phyloP scores from a whole-genome alignment of 2,888 invertebrate species.

The Mesoligia furuncula region DNA sequence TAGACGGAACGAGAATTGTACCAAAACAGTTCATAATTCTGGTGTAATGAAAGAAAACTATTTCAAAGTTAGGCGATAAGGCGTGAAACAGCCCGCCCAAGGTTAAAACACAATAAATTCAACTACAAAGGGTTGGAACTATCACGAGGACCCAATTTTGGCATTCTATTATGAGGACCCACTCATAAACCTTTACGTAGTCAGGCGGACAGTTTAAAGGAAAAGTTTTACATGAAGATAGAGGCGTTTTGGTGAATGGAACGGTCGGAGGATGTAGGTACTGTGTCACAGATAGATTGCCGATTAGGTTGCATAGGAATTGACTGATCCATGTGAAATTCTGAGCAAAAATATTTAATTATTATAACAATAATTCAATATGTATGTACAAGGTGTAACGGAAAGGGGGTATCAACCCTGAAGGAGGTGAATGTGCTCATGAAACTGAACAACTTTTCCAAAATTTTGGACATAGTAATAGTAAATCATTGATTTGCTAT shows the following conservation, averaged over 20 bases:
- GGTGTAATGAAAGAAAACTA: slow-evolving; percentile 32
- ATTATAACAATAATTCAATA: not conserved
- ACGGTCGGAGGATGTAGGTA: not conserved
- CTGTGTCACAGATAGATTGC: not conserved
- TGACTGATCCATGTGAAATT: not conserved
- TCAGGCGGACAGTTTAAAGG: slow-evolving; percentile 38
- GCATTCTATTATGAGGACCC: slow-evolving; percentile 56
- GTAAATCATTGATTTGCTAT: too few species aligned
- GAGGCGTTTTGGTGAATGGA: slow-evolving; percentile 1
- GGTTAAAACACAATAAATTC: slow-evolving; percentile 53
- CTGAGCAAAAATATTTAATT: not conserved
- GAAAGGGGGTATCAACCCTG: too few species aligned
- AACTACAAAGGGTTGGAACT: slow-evolving; percentile 47
- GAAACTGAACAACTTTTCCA: too few species aligned
- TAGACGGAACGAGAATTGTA: not conserved
- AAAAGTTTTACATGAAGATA: slow-evolving; percentile 24
- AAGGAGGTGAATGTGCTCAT: too few species aligned
- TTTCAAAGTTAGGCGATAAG: slow-evolving; percentile 23
- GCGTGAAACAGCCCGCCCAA: slow-evolving; percentile 22
- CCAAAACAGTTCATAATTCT: slow-evolving; percentile 5
- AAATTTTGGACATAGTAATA: too few species aligned
- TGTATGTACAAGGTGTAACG: too few species aligned
- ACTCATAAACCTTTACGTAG: slow-evolving; percentile 54
- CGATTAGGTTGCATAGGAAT: not conserved
- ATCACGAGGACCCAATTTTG: slow-evolving; percentile 56